These are phyloP conservation scores for Himalopsyche kuldschensis DNA, from an alignment of 2,888 invertebrate genomes.

Conservation along the genomic window DNA sequence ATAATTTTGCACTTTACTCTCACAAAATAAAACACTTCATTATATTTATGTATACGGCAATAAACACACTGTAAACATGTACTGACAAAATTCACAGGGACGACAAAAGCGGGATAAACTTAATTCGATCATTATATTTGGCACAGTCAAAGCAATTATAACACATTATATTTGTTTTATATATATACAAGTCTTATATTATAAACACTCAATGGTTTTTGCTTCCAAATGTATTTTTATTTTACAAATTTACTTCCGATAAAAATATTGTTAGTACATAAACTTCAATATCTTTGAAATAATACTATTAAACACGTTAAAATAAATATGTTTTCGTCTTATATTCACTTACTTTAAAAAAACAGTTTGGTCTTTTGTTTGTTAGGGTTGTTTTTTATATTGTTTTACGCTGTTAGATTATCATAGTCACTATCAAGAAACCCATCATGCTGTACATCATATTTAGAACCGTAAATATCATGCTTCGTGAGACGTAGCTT, in stretches of 20 bases:
- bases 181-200: not conserved
- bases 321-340: not conserved
- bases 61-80: not conserved
- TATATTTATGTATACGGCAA: not conserved
- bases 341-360: not conserved
- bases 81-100: slow-evolving; percentile 6
- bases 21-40: not conserved
- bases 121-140: slow-evolving; percentile 7
- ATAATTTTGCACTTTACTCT: not conserved
- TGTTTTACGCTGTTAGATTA: slow-evolving; percentile 25
- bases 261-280: slow-evolving; percentile 18
- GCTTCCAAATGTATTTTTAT: not conserved
- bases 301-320: not conserved
- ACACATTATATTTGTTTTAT: not conserved
- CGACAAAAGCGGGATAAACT: not conserved
- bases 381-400: not conserved
- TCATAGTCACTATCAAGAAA: slow-evolving; percentile 29
- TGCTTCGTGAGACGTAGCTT: not conserved
- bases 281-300: not conserved
- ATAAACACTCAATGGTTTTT: not conserved
- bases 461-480: slow-evolving; percentile 16
- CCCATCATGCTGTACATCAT: slow-evolving; percentile 24
- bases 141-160: slow-evolving; percentile 21
- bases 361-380: slow-evolving; percentile 11
- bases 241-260: slow-evolving; percentile 24